Conservation (phyloP, 2,888 invertebrate species). For the Hypomecis atomaria region DNA sequence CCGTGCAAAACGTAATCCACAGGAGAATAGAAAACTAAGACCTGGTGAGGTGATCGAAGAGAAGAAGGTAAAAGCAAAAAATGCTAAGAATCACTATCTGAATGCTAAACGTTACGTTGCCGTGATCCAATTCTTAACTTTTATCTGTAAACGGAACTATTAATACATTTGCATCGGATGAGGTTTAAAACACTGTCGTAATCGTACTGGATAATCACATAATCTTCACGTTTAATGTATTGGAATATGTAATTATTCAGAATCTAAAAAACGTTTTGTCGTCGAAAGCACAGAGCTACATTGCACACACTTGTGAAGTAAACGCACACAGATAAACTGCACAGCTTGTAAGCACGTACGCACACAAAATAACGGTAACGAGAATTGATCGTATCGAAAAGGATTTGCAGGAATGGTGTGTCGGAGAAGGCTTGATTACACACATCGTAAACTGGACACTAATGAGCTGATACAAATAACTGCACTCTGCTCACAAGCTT, state of each 20-base stretch:
- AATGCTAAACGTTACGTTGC: slow-evolving; percentile 81
- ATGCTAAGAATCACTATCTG: slow-evolving; percentile 71
- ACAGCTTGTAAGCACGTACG: slow-evolving; percentile 82
- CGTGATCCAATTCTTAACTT: slow-evolving; percentile 78
- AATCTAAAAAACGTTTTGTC: slow-evolving; percentile 64
- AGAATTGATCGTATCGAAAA: slow-evolving; percentile 53
- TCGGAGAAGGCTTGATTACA: slow-evolving; percentile 62
- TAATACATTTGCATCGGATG: slow-evolving; percentile 78
- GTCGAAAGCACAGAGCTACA: slow-evolving; percentile 76
- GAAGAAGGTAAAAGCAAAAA: slow-evolving; percentile 92
- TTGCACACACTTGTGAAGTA: slow-evolving; percentile 79
- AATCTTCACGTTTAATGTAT: slow-evolving; percentile 31
- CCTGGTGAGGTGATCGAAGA: slow-evolving; percentile 97
- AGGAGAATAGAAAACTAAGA: slow-evolving; percentile 96
- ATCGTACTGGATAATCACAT: slow-evolving; percentile 71
- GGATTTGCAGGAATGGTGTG: slow-evolving; percentile 63
- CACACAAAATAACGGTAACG: slow-evolving; percentile 75
- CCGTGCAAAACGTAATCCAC: slow-evolving; percentile 82
- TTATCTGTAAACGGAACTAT: slow-evolving; percentile 69
- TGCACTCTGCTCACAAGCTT: slow-evolving; percentile 7
- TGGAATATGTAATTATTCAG: slow-evolving; percentile 70
- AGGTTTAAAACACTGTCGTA: slow-evolving; percentile 65
- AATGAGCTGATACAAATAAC: slow-evolving; percentile 37
- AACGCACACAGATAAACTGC: slow-evolving; percentile 78
- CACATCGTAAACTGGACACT: slow-evolving; percentile 66